phyloP scores from a whole-genome alignment of 2,797 vertebrate genomes.

The Octomys mimax region DNA sequence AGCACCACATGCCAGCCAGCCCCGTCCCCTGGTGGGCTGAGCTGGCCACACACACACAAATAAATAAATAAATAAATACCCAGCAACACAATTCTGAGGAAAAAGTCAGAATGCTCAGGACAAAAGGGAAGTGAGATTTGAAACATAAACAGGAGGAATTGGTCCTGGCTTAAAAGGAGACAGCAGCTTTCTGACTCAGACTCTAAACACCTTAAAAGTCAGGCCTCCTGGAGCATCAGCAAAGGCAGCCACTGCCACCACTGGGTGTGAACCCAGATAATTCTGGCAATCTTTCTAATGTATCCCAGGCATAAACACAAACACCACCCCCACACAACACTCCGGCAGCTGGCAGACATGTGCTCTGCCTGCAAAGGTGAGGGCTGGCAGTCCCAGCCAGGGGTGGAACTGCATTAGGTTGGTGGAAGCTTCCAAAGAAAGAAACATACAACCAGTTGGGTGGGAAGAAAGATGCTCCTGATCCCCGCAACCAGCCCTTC shows the following conservation, averaged over 20 bases:
- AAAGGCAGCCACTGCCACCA: neutral
- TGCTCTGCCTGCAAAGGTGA: conserved; percentile 28
- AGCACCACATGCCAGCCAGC: no score
- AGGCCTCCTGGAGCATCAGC: neutral
- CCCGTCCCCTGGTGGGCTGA: no score
- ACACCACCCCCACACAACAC: neutral
- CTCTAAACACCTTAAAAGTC: neutral
- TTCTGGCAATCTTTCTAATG: neutral
- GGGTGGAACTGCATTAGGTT: conserved; percentile 14
- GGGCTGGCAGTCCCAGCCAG: neutral
- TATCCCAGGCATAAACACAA: neutral
- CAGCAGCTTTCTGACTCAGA: conserved; percentile 43
- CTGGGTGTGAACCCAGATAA: neutral
- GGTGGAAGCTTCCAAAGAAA: neutral
- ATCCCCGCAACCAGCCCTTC: neutral
- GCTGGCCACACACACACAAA: no score
- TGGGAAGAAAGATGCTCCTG: conserved; percentile 38
- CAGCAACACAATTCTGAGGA: conserved; percentile 40
- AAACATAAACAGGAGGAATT: conserved; percentile 35
- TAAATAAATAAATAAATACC: no score
- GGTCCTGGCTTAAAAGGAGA: neutral
- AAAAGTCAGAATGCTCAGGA: conserved; percentile 54
- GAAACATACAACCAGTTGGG: neutral
- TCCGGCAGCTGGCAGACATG: neutral
- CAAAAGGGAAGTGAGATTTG: conserved; percentile 67